These are phyloP conservation scores for Drosophila dives DNA, from an alignment of 2,888 invertebrate species.

Conservation along the genomic window DNA sequence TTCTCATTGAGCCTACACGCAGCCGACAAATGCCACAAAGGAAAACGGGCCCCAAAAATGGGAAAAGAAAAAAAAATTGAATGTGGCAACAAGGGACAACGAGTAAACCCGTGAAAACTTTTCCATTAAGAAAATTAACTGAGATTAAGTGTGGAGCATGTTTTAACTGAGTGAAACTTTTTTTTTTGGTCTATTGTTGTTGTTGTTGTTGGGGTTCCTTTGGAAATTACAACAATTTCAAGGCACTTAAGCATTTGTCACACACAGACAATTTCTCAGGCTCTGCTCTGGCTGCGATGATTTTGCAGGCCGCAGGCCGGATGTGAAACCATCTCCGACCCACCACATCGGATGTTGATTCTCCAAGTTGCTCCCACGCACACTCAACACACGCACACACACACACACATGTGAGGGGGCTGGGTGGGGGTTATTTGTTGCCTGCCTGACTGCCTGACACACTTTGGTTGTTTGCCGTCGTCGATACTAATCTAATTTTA, in stretches of 20 bases:
- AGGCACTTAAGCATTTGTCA: constrained; percentile 77
- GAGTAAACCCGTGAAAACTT: constrained; percentile 73
- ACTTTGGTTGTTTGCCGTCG: constrained; percentile 63
- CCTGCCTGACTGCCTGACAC: constrained; percentile 43
- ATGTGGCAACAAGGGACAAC: constrained; percentile 36
- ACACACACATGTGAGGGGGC: constrained; percentile 1
- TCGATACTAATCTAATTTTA: constrained; percentile 85
- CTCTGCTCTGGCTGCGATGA: not conserved
- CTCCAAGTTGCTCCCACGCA: constrained; percentile 29
- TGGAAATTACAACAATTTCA: constrained; percentile 73
- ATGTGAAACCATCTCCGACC: constrained; percentile 36
- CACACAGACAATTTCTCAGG: constrained; percentile 49
- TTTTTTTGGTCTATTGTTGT: constrained; percentile 15
- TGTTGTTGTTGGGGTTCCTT: constrained; percentile 17
- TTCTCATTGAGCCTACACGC: constrained; percentile 28
- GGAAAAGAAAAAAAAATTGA: constrained; percentile 35
- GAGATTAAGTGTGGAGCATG: constrained; percentile 80
- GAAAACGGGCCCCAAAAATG: constrained; percentile 12
- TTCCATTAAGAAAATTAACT: constrained; percentile 83
- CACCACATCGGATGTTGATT: constrained; percentile 41
- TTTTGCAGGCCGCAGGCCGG: constrained; percentile 53
- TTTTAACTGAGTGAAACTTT: constrained; percentile 58
- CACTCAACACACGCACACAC: constrained; percentile 5
- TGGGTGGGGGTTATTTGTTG: constrained; percentile 51
- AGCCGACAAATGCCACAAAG: constrained; percentile 53